These are phyloP conservation scores for Petrolisthes manimaculis DNA, from an alignment of 2,888 invertebrate species.

Conservation along the genomic window DNA sequence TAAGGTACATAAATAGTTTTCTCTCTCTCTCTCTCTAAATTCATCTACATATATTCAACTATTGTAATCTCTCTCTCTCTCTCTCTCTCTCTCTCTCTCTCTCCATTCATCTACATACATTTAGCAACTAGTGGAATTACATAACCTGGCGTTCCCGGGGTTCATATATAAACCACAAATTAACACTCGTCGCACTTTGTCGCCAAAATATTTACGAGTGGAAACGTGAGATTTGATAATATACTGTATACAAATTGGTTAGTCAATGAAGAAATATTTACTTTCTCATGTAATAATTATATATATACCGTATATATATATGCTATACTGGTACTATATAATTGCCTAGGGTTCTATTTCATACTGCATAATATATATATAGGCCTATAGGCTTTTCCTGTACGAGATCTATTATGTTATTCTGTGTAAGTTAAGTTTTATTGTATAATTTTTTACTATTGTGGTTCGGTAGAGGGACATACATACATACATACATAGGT, in stretches of 20 bases:
- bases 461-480: no score
- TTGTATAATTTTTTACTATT: no score
- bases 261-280: not conserved
- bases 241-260: no score
- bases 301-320: no score
- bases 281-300: not conserved
- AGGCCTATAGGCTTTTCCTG: no score
- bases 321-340: no score
- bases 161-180: not conserved
- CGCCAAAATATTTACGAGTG: not conserved
- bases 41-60: not conserved
- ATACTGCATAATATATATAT: no score
- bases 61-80: not conserved
- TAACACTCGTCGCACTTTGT: not conserved
- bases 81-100: not conserved
- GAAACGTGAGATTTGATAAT: no score
- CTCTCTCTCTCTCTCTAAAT: not conserved
- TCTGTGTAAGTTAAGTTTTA: no score
- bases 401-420: no score
- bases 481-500: no score
- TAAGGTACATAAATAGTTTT: not conserved
- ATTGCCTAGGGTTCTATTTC: no score
- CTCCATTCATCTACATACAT: not conserved
- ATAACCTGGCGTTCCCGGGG: not conserved
- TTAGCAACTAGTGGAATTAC: not conserved